These are phyloP conservation scores for Nomia melanderi DNA, from an alignment of 1,140 invertebrate species.

Conservation along the genomic window DNA sequence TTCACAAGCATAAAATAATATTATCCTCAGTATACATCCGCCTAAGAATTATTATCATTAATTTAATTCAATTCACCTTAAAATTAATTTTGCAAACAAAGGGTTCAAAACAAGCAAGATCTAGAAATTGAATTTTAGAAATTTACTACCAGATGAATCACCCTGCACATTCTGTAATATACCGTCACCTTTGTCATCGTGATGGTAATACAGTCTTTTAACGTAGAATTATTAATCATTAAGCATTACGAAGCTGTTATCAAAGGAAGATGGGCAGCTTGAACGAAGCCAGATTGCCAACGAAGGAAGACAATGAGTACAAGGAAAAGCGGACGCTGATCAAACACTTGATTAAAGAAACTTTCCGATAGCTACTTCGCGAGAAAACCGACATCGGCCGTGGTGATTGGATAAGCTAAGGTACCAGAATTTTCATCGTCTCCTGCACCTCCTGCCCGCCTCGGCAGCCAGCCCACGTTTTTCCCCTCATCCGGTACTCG, in stretches of 20 bases:
- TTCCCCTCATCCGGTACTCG: slow-evolving; percentile 45
- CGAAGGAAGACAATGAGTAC: slow-evolving; percentile 58
- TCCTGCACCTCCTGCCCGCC: neutral
- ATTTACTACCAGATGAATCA: no score
- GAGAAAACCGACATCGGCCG: slow-evolving; percentile 55
- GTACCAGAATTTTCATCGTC: slow-evolving; percentile 45
- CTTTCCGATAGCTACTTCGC: slow-evolving; percentile 67
- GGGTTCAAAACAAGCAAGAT: no score
- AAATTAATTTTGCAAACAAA: no score
- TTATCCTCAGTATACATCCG: no score
- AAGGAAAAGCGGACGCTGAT: slow-evolving; percentile 57
- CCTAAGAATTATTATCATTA: no score
- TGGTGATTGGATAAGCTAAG: slow-evolving; percentile 69
- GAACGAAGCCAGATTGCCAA: slow-evolving; percentile 48
- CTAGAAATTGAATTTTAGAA: no score
- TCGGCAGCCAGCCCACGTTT: neutral
- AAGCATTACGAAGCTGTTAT: neutral
- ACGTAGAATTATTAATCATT: slow-evolving; percentile 16
- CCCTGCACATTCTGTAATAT: no score
- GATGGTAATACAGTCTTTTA: neutral
- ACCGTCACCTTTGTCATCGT: neutral
- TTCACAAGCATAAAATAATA: no score
- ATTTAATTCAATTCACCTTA: no score
- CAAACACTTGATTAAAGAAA: slow-evolving; percentile 76
- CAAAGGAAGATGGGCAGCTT: neutral